Conservation (phyloP, 2,113 vertebrate genomes). For the Takifugu bimaculatus region DNA sequence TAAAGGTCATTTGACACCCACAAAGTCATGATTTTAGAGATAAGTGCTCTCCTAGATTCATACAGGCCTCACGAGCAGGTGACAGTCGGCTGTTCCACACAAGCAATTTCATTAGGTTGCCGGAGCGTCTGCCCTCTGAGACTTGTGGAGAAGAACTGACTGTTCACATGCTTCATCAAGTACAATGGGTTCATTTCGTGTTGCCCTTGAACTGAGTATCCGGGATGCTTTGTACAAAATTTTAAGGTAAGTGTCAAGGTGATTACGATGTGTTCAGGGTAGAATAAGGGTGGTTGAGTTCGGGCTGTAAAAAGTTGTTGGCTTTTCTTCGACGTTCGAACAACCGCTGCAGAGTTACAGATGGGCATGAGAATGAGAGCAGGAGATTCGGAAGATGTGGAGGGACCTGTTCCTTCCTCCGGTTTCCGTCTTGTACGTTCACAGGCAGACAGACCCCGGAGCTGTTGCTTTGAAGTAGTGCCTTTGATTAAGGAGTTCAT, state of each 20-base stretch:
- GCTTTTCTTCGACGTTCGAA: conserved; percentile 14
- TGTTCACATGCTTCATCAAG: conserved; percentile 9
- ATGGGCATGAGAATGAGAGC: not conserved
- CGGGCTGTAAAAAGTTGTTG: conserved; percentile 37
- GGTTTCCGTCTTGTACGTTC: conserved; percentile 19
- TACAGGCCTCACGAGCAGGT: conserved; percentile 33
- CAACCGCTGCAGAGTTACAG: conserved; percentile 16
- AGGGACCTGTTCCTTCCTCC: conserved; percentile 17
- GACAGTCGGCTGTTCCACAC: conserved; percentile 42
- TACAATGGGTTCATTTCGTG: conserved; percentile 1
- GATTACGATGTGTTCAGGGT: conserved; percentile 50
- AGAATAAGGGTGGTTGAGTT: conserved; percentile 44
- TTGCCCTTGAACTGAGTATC: conserved; percentile 41
- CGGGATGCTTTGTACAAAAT: conserved; percentile 17
- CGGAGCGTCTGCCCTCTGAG: conserved; percentile 41
- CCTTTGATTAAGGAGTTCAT: conserved; percentile 64
- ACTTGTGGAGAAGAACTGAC: conserved; percentile 16
- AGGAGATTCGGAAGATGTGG: conserved; percentile 23
- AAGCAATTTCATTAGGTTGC: conserved; percentile 34
- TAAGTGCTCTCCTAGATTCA: not conserved
- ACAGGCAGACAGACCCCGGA: conserved; percentile 22
- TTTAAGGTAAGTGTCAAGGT: conserved; percentile 7
- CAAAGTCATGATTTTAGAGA: conserved; percentile 7
- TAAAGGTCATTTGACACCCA: conserved; percentile 3
- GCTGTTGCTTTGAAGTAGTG: conserved; percentile 58